Evolutionary conservation across 2,113 vertebrate genomes (phyloP), one percentile per base, ranked within the genome.

Genomic region (Dipodomys spectabilis): DNA sequence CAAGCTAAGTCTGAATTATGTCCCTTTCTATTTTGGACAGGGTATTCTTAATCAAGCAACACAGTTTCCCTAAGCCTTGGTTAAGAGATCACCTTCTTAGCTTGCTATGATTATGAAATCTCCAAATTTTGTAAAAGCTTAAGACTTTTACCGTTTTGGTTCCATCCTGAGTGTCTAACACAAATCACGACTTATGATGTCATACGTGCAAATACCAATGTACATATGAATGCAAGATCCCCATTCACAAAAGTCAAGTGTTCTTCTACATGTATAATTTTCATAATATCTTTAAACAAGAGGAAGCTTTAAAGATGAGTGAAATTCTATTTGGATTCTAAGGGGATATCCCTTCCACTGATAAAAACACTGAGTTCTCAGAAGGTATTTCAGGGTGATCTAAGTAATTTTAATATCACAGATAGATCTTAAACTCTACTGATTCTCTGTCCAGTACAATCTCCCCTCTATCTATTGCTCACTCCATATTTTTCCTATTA

Each of bases 121-220:
- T 30, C 60, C 1, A 35, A 9, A 89, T 79, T 69, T 92, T 89
- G 1, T 80, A 95, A 94, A 23, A 74, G 45, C 86, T 93, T 90
- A 88, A 81, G 53, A 57, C 12, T 57, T 57, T 95, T 90, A 77
- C 1, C 23, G 68, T 91, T 79, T 28, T 88, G 64, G 39, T 32
- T 82, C 74, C 44, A 57, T 57, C 53, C 53, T 57, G 53, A 57
- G 53, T 57, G 53, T 57, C 12, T 57, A 57, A 57, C 53, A 57
- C 15, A 57, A 57, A 57, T 57, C 53, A 57, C 49, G 12, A 53
- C 53, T 57, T 57, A 57, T 86, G 45, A 28, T 71, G 73, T 39
- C 32, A 49, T 72, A 13, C 27, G 73, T 80, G 5, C 28, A 88
- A 91, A 94, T 6, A 62, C 22, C 60, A 73, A 74, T 16, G 87